A percentile compares a stretch with the other conserved stretches of the same genome.
Evolutionary conservation across 2,113 vertebrate genomes (phyloP).

Genomic region (Zosterops lateralis): DNA sequence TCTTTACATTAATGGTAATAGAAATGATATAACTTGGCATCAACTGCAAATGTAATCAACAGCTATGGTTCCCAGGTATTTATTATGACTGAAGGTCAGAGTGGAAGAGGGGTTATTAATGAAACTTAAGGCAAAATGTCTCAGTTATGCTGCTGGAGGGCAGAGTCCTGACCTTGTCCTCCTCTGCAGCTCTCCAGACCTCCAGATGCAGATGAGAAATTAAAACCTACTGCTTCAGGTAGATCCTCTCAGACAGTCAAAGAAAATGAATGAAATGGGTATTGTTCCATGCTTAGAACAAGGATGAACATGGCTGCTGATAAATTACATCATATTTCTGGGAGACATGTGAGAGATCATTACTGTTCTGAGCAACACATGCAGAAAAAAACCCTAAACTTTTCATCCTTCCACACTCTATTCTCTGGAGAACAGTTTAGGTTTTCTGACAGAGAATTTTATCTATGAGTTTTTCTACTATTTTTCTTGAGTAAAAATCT

Average conservation of each 20-base stretch:
- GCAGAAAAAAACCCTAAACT: background rate
- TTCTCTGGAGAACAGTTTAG: background rate
- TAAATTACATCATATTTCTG: background rate
- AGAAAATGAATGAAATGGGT: background rate
- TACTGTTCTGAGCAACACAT: background rate
- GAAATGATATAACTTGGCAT: conserved; percentile 81
- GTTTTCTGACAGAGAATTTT: background rate
- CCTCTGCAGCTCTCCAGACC: background rate
- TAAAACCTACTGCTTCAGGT: background rate
- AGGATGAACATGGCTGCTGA: background rate
- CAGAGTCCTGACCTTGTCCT: conserved; percentile 5
- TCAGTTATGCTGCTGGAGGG: conserved; percentile 24
- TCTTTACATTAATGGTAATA: conserved; percentile 83
- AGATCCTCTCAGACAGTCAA: background rate
- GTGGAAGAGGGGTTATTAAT: conserved; percentile 43
- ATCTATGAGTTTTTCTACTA: background rate
- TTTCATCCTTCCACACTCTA: background rate
- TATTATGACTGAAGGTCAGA: conserved; percentile 69
- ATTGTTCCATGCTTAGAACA: background rate
- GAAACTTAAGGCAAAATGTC: conserved; percentile 33
- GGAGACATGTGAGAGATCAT: background rate
- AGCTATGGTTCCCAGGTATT: conserved; percentile 69
- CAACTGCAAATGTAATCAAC: conserved; percentile 77
- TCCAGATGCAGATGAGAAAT: background rate
- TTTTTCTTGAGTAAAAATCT: background rate